Conservation (phyloP, 2,888 invertebrate genomes). For the Papilio demoleus region DNA sequence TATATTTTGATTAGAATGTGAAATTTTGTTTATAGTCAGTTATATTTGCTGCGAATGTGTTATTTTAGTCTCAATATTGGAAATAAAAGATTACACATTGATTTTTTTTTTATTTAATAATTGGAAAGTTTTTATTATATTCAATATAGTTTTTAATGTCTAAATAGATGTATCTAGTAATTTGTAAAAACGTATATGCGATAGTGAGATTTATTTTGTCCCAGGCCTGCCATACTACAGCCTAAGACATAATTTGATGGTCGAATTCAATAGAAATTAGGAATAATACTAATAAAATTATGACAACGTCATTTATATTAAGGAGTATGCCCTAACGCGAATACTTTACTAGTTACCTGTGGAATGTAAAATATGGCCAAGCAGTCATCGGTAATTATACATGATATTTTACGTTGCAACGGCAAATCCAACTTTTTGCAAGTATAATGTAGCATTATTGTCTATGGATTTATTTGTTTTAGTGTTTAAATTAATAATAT, state of each 20-base stretch:
- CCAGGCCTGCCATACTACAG: conserved; percentile 32
- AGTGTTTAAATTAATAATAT: too few relatives aligned
- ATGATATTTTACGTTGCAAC: too few relatives aligned
- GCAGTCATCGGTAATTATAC: too few relatives aligned
- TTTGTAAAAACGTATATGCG: conserved; percentile 13
- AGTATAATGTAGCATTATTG: too few relatives aligned
- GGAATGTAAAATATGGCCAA: too few relatives aligned
- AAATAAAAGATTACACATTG: conserved; percentile 73
- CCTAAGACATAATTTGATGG: conserved; percentile 9
- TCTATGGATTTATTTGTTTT: too few relatives aligned
- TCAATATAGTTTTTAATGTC: neutral
- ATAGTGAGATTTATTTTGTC: conserved; percentile 11
- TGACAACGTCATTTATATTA: too few relatives aligned
- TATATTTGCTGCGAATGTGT: conserved; percentile 66
- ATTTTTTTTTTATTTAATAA: conserved; percentile 44
- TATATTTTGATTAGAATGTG: conserved; percentile 53
- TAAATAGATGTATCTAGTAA: conserved; percentile 11
- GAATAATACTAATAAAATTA: too few relatives aligned
- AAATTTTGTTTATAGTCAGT: conserved; percentile 63
- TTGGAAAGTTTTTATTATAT: neutral
- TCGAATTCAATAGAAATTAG: too few relatives aligned
- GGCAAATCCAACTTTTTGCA: too few relatives aligned
- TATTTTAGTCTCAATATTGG: conserved; percentile 73
- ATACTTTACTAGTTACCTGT: too few relatives aligned
- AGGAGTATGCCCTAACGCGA: too few relatives aligned